Conservation (phyloP, 2,888 invertebrate species). For the Pandemis cinnamomeana region DNA sequence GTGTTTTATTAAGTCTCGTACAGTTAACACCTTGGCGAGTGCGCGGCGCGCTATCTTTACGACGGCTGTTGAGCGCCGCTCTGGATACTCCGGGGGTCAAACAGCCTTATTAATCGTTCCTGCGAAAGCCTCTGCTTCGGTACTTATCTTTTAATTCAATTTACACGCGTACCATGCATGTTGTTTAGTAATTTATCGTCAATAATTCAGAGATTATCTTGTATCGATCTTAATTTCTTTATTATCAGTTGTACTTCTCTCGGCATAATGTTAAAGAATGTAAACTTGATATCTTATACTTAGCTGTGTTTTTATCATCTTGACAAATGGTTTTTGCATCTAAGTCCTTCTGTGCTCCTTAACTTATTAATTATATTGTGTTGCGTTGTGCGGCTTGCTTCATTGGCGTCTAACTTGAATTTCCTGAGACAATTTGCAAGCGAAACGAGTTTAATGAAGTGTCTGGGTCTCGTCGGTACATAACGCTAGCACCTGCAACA, state of each 20-base stretch:
- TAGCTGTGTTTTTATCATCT: constrained; percentile 23
- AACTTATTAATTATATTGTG: constrained; percentile 25
- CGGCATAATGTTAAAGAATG: constrained; percentile 49
- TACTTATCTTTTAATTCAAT: constrained; percentile 79
- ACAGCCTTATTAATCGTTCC: constrained; percentile 64
- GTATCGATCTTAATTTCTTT: constrained; percentile 72
- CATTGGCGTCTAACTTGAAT: constrained; percentile 29
- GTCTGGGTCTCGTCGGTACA: constrained; percentile 44
- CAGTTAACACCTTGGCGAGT: constrained; percentile 55
- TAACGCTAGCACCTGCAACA: constrained; percentile 49
- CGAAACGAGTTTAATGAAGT: constrained; percentile 56
- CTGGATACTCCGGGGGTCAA: constrained; percentile 61
- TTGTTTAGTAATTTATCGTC: constrained; percentile 71
- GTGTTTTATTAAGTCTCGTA: constrained; percentile 53
- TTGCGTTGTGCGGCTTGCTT: constrained; percentile 4
- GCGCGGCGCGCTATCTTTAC: constrained; percentile 63
- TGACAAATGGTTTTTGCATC: constrained; percentile 26
- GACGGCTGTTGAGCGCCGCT: constrained; percentile 52
- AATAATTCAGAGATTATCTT: constrained; percentile 67
- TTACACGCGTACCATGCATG: constrained; percentile 68
- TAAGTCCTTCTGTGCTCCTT: constrained; percentile 24
- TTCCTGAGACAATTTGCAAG: constrained; percentile 37
- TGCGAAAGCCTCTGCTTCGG: constrained; percentile 63
- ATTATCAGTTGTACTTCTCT: constrained; percentile 57
- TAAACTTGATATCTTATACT: constrained; percentile 48